These are phyloP conservation scores for Epistrophe eligans DNA, from an alignment of 2,888 invertebrate genomes.

Conservation along the genomic window DNA sequence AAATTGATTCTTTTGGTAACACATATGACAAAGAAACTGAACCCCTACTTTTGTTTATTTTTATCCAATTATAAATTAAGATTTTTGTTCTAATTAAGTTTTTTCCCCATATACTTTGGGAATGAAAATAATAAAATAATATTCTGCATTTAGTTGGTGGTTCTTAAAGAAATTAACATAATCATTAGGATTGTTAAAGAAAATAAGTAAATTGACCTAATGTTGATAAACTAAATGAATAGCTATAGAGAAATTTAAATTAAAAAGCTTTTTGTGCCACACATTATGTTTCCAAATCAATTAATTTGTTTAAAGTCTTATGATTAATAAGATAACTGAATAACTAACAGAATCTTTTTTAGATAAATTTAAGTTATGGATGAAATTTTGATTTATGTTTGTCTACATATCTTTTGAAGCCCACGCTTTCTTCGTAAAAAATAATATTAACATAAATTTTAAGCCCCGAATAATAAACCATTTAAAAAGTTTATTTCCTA, in stretches of 20 bases:
- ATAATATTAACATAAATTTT: not conserved
- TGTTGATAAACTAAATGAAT: not conserved
- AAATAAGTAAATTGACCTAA: not conserved
- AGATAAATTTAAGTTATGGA: not conserved
- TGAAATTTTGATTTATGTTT: not conserved
- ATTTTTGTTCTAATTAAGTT: conserved; percentile 34
- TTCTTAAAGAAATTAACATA: not conserved
- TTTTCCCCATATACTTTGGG: not conserved
- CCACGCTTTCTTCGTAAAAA: not conserved
- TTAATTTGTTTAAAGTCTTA: not conserved
- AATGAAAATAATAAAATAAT: not conserved
- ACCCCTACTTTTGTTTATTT: not conserved
- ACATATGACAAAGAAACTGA: not conserved
- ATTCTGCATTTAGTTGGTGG: not conserved
- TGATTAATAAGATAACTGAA: not conserved
- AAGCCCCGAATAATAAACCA: not conserved
- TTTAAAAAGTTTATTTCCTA: not conserved
- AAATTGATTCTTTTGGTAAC: conserved; percentile 24
- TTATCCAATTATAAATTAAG: not conserved
- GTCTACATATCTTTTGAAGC: not conserved
- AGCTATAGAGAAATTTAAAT: not conserved
- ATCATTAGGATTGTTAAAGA: not conserved
- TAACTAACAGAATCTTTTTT: not conserved
- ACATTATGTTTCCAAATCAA: not conserved
- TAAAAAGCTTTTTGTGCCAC: not conserved